Evolutionary conservation across 64 coral and sea anemone genomes (phyloP).

Genomic region (Platygyra sinensis): DNA sequence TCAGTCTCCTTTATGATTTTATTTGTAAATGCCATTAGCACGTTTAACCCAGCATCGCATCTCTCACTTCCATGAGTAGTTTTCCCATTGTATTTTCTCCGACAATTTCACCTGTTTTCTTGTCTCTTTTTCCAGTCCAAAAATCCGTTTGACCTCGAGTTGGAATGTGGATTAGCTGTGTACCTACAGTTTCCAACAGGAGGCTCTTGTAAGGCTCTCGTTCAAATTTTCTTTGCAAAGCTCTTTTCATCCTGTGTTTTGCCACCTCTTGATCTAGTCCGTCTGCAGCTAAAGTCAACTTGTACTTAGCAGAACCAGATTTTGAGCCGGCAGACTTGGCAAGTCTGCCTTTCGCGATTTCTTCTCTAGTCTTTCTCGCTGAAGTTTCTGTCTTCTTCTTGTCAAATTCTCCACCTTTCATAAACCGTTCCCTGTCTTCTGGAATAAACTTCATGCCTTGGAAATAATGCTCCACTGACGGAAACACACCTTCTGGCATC

Average conservation of each 20-base stretch:
- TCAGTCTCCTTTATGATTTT: no score
- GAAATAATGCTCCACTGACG: slow-evolving; percentile 91
- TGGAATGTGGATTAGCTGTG: slow-evolving; percentile 76
- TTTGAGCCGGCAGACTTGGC: slow-evolving; percentile 89
- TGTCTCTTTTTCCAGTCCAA: slow-evolving; percentile 85
- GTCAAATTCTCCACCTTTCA: slow-evolving; percentile 68
- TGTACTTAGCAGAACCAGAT: slow-evolving; percentile 64
- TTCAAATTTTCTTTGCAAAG: slow-evolving; percentile 65
- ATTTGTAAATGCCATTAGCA: background rate
- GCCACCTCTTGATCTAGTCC: slow-evolving; percentile 78
- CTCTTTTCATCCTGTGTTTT: slow-evolving; percentile 78
- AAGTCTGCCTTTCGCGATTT: slow-evolving; percentile 54
- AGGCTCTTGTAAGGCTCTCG: slow-evolving; percentile 68
- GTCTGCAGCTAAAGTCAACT: slow-evolving; percentile 47
- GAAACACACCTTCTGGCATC: slow-evolving; percentile 89
- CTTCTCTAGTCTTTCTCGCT: slow-evolving; percentile 1
- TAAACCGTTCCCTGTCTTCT: slow-evolving; percentile 68
- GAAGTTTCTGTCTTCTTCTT: slow-evolving; percentile 26
- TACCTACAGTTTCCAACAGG: slow-evolving; percentile 59
- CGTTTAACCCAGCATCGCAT: background rate
- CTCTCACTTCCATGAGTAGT: slow-evolving; percentile 81
- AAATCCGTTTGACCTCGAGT: slow-evolving; percentile 78
- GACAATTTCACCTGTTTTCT: slow-evolving; percentile 61
- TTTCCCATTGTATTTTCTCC: slow-evolving; percentile 88
- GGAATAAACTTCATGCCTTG: slow-evolving; percentile 92